phyloP scores from a whole-genome alignment of 2,113 vertebrate species.

The Toxotes jaculatrix region DNA sequence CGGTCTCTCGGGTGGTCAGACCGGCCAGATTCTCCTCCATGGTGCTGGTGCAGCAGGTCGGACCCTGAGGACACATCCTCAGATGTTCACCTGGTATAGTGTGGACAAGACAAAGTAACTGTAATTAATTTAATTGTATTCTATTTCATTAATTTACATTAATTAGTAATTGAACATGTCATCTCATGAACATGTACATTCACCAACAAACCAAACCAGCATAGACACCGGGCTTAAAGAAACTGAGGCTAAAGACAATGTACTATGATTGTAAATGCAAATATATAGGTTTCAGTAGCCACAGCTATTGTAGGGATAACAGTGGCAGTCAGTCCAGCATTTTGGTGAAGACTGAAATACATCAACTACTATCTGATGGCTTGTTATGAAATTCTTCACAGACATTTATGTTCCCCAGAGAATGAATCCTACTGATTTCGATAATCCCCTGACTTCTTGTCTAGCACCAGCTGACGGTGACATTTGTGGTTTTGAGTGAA shows the following conservation, averaged over 20 bases:
- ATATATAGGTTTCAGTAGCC: too few species aligned
- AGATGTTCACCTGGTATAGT: slow-evolving; percentile 90
- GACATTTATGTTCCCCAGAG: background rate
- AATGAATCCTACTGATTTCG: background rate
- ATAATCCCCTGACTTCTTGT: too few species aligned
- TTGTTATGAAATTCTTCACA: background rate
- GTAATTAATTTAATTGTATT: background rate
- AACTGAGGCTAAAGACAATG: background rate
- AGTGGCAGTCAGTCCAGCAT: too few species aligned
- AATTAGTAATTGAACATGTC: background rate
- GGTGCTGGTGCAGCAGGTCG: slow-evolving; percentile 93
- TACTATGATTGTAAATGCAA: background rate
- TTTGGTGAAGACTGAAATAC: background rate
- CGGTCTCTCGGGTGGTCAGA: slow-evolving; percentile 89
- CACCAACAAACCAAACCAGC: background rate
- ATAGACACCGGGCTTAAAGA: too few species aligned
- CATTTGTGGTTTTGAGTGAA: too few species aligned
- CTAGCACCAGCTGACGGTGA: too few species aligned
- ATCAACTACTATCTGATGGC: background rate
- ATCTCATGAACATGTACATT: background rate
- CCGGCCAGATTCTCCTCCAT: slow-evolving; percentile 95
- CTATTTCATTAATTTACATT: background rate
- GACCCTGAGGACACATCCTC: slow-evolving; percentile 93
- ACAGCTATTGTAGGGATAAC: too few species aligned
- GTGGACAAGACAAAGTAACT: background rate